phyloP scores from a whole-genome alignment of 2,113 vertebrate species.

The Hypomesus transpacificus region DNA sequence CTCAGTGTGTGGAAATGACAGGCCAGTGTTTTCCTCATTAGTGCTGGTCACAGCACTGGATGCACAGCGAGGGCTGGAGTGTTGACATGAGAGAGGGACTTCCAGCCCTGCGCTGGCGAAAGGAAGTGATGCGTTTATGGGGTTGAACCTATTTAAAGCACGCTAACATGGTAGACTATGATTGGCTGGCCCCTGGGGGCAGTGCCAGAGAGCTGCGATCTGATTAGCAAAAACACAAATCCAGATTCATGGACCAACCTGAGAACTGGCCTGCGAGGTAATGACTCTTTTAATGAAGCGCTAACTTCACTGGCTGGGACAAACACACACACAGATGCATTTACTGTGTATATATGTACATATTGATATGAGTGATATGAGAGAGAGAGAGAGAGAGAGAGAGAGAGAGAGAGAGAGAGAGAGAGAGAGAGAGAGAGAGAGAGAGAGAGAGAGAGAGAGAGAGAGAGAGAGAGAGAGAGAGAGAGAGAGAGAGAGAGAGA shows the following conservation, averaged over 20 bases:
- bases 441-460: slow-evolving; percentile 1
- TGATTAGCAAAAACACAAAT: slow-evolving; percentile 53
- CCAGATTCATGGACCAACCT: slow-evolving; percentile 47
- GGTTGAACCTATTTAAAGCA: slow-evolving; percentile 30
- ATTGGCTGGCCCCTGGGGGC: slow-evolving; percentile 46
- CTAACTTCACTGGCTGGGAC: slow-evolving; percentile 28
- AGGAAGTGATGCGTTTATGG: slow-evolving; percentile 36
- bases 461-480: not conserved
- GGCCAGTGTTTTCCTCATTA: not conserved
- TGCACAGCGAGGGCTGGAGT: not conserved
- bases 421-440: not conserved
- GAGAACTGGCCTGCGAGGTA: slow-evolving; percentile 23
- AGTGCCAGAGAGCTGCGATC: slow-evolving; percentile 43
- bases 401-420: not conserved
- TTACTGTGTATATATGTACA: not conserved
- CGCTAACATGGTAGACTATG: slow-evolving; percentile 37
- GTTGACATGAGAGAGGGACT: not conserved
- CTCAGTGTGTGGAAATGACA: not conserved
- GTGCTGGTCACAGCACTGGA: not conserved
- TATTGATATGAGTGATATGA: not conserved
- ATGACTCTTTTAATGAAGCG: slow-evolving; percentile 27
- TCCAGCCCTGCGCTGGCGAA: slow-evolving; percentile 1
- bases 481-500: not conserved
- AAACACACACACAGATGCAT: not conserved
- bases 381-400: not conserved